Conservation (phyloP, 2,113 vertebrate genomes). For the Glaucomys volans region DNA sequence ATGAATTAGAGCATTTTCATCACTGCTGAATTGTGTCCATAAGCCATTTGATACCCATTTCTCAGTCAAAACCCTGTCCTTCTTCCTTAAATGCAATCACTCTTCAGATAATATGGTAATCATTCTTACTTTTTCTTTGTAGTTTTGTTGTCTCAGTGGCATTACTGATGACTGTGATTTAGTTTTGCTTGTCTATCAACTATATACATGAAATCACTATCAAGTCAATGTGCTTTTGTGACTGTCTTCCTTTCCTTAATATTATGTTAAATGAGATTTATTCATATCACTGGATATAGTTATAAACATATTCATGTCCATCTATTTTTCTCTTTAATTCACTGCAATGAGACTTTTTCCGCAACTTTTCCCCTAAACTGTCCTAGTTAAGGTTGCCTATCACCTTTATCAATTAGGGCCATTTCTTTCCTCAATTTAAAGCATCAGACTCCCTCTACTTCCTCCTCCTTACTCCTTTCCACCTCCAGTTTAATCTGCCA, state of each 20-base stretch:
- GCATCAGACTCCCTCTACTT: not conserved
- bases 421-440: not conserved
- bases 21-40: not conserved
- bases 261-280: not conserved
- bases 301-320: slow-evolving; percentile 10
- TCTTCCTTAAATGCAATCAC: not conserved
- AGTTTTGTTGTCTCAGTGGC: not conserved
- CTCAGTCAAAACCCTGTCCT: not conserved
- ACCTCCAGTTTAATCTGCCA: not conserved
- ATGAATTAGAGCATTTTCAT: not conserved
- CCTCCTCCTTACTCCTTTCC: fast-evolving
- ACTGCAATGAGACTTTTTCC: not conserved
- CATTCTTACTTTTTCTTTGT: not conserved
- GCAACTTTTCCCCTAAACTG: not conserved
- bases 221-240: not conserved
- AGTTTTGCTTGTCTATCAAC: not conserved
- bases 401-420: not conserved
- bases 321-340: not conserved
- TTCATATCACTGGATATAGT: not conserved
- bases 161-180: not conserved
- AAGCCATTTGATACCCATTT: not conserved
- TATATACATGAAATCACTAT: not conserved
- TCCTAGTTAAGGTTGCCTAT: not conserved
- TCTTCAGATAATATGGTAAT: not conserved
- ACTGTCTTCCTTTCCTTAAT: not conserved